Evolutionary conservation across 2,113 vertebrate genomes (phyloP), one percentile per base, ranked within the genome.

Genomic region (Dicerorhinus sumatrensis): DNA sequence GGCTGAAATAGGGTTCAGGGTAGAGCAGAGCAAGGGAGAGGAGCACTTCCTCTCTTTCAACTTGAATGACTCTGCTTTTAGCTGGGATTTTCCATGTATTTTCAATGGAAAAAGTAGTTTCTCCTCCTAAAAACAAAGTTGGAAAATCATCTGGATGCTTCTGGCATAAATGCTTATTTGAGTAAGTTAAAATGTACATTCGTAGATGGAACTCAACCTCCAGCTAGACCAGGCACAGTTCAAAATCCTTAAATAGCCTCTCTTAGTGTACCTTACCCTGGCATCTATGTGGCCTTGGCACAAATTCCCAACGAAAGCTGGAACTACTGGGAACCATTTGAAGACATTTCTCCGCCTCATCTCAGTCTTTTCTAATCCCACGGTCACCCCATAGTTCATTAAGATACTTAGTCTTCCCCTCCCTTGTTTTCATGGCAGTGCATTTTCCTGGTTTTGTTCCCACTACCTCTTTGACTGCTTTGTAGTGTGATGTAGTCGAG

Each of bases 121-220:
- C 36, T 80, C 29, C 42, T 90, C 63, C 46, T 79, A 85, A 65
- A 89, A 81, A 63, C 31, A 81, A 81, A 73, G 39, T 82, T 82
- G 21, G 56, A 73, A 81, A 69, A 79, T 51, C 33, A 63, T 51
- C 51, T 85, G n/a, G 17, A 72, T 65, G 13, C 31, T 76, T 92
- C 56, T 89, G 33, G 58, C 20, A 4, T 79, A 79, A 70, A 48
- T 70, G n/a, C 46, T 87, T 75, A 83, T 82, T 54, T 85, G 23
- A 83, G 29, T 54, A 60, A 93, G 27, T 81, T 75, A 93, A 93
- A 97, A 86, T 31, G 17, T 60, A 73, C 29, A 85, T 72, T 75
- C 81, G 12, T 60, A 69, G 69, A 81, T 31, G 21, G 39, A 83
- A 93, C 17, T 91, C 23, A 93, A 54, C 10, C 8, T 93, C 56